A percentile compares a stretch with the other conserved stretches of the same genome.
Conservation (phyloP, 2,888 invertebrate genomes). For the Scaeva pyrastri region DNA sequence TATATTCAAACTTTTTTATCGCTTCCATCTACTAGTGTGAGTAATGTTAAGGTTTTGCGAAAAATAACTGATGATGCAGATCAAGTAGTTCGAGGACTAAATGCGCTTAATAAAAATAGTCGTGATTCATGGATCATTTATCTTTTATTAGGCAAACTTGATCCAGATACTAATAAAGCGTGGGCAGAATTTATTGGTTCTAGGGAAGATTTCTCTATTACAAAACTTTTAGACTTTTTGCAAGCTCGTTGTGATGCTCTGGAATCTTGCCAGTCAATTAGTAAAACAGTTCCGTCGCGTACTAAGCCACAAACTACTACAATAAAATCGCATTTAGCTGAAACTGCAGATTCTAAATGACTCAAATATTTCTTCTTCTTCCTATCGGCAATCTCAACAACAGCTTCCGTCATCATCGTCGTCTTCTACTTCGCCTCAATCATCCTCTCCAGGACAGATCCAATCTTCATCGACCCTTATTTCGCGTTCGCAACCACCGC, state of each 20-base stretch:
- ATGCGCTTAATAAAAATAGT: neutral
- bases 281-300: neutral
- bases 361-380: neutral
- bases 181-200: constrained; percentile 28
- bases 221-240: neutral
- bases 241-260: constrained; percentile 18
- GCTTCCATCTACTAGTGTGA: constrained; percentile 15
- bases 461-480: neutral
- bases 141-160: constrained; percentile 22
- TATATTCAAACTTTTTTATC: constrained; percentile 16
- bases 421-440: neutral
- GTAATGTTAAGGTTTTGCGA: constrained; percentile 21
- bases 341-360: neutral
- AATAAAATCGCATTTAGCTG: constrained; percentile 11
- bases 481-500: neutral
- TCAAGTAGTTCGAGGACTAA: neutral
- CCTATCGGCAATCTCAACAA: neutral
- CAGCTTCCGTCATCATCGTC: neutral
- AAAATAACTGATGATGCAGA: constrained; percentile 1
- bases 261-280: neutral
- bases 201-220: neutral
- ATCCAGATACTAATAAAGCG: constrained; percentile 30
- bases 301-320: neutral
- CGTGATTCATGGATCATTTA: neutral
- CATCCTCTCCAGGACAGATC: neutral